A percentile compares a stretch with the other conserved stretches of the same genome.
Evolutionary conservation across 2,113 vertebrate genomes (phyloP).

Genomic region (Irena cyanogastra): DNA sequence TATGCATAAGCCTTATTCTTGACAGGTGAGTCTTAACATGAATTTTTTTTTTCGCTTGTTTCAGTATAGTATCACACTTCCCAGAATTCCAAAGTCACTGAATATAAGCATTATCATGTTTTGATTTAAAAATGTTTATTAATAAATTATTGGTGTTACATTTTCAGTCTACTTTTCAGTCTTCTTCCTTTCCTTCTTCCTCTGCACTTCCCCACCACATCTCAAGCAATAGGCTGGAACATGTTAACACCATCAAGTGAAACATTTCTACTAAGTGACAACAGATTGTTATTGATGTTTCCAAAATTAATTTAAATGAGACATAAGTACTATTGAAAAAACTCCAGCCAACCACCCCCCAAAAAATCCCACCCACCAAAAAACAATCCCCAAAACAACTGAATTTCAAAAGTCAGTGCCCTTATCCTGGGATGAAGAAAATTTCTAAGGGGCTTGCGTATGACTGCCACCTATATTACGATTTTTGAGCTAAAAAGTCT

Average conservation of each 20-base stretch:
- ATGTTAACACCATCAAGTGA: background rate
- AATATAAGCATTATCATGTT: background rate
- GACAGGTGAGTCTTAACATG: background rate
- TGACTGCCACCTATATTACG: rapidly evolving
- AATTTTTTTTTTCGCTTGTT: background rate
- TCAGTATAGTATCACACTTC: background rate
- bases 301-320: background rate
- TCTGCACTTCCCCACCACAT: background rate
- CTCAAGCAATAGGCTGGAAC: background rate
- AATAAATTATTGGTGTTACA: background rate
- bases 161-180: background rate
- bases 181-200: background rate
- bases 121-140: background rate
- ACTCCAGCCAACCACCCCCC: rapidly evolving
- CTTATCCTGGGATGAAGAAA: background rate
- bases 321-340: background rate
- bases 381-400: background rate
- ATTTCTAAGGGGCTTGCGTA: background rate
- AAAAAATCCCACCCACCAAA: rapidly evolving
- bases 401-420: background rate
- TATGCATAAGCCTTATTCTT: background rate
- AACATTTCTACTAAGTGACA: background rate
- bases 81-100: background rate
- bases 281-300: background rate
- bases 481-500: background rate